Evolutionary conservation across 2,888 invertebrate species (phyloP), one percentile per base, ranked within the genome.

Genomic region (Phengaris alcon): DNA sequence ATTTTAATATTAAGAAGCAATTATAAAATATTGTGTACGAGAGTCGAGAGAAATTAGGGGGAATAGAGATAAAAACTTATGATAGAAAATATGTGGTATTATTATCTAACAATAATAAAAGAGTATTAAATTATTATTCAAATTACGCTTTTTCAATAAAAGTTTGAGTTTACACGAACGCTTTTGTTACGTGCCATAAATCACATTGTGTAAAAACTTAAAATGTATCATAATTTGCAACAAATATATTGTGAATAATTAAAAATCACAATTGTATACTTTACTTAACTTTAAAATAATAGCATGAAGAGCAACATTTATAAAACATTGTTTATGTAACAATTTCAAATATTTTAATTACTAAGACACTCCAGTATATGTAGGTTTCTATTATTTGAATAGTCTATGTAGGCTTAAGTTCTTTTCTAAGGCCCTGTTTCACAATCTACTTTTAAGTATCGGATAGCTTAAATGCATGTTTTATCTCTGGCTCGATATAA

Each of bases 351-450:
- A 35, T 64, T 64, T 6, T 64, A 6, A 64, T 64, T 64, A 35
- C 44, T 2, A 12, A 64, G 35, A 64, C 64, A 64, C 64, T 64
- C 64, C 64, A 64, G 44, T 64, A 64, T 48, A n/a, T n/a, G n/a
- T n/a, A 48, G 35, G 35, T 64, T 12, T 12, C 22, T 22, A 22
- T 22, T 35, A 64, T 22, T 12, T 57, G 15, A 22, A 59, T 59
- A 44, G 64, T 64, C 12, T 4, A 64, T 35, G 8, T 69, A 69
- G 69, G 5, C 13, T 4, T 69, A 69, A 69, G 69, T 0, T n/a
- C 7, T 9, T 48, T 48, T 69, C 4, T 72, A 52, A 15, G 15
- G 22, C 0, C 22, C 22, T 51, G 3, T 48, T 35, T 35, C 35
- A 35, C 35, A 35, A 35, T 35, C 35, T 35, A 35, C 35, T 35